Evolutionary conservation across 2,888 invertebrate genomes (phyloP), one percentile per base, ranked within the genome.

Genomic region (Ligdia adustata): DNA sequence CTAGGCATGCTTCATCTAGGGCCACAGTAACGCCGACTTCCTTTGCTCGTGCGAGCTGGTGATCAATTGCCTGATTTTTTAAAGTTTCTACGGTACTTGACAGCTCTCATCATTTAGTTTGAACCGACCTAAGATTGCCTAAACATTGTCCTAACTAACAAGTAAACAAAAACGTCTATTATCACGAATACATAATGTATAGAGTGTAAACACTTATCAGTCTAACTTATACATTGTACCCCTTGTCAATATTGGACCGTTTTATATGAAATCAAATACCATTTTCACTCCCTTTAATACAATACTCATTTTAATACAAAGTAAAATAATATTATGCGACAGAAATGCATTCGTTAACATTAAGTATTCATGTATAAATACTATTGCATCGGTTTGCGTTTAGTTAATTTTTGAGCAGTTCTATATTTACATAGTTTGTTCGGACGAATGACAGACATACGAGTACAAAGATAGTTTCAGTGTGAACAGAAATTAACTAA

Each of bases 201-300:
- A 31, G 6, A 34, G 31, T 39, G 22, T 22, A 6, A 35, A 34
- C 35, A 47, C 71, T 74, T 75, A 75, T 45, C 55, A 69, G 52
- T 65, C 72, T 81, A 76, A 76, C 71, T 69, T 70, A 68, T 65
- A 56, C 58, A 60, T 64, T 38, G 66, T 69, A 71, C 61, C 61
- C 46, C 69, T 77, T 82, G 84, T 67, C 67, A 75, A 79, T 79
- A 80, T 82, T 81, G 82, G 82, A 83, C 82, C 85, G 42, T 60
- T 16, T 53, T 52, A 52, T 47, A 55, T 32, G 48, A 55, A 58
- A 58, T 47, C 44, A 60, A 64, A 66, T 64, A 66, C 65, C 64
- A 47, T 60, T 27, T 45, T 55, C 56, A 50, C 41, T 57, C 60
- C 68, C 62, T 46, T 52, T 35, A 59, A 61, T 60, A 64, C 22